Base-by-base conservation (phyloP, 1,140 invertebrate genomes). In the Telenomus remus region DNA sequence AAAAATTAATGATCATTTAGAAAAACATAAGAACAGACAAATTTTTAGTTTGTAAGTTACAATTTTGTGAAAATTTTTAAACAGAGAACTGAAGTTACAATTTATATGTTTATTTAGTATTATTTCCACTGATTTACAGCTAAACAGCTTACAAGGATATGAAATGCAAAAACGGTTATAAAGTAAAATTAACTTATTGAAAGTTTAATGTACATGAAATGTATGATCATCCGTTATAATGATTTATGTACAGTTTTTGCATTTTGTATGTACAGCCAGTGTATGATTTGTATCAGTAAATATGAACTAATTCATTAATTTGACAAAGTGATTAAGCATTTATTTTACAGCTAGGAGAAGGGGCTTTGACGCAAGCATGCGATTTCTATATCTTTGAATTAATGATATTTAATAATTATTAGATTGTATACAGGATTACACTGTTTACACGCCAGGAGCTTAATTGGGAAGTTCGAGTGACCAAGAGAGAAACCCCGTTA, bases 311-410 rank as follows among this genome's bases (percentile, higher is more conserved):
- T 88, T 85, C 80, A 86, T 84, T 87, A 87, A 87, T 87, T 81
- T 81, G 71, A 79, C 84, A 54, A 82, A 80, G 80, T 81, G 80
- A 82, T 82, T 82, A 81, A 81, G 80, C 83, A 80, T 87, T 88
- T 86, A 86, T 84, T 85, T 88, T 87, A 86, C 87, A 88, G 87
- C 86, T 78, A 87, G 85, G 85, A 87, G 86, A 80, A 87, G 85
- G 86, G 85, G 87, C 86, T 87, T 87, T 82, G 79, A 81, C 74
- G 80, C 80, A 84, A 71, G 84, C 82, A 85, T 85, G 84, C 44
- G 76, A 84, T 76, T 83, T 82, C 76, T 79, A 80, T 79, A 80
- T 81, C 78, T 82, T 78, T 81, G 77, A 78, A 80, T 80, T 78
- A 75, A 73, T 79, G 80, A 82, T 79, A 77, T 82, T 79, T 79